Conservation (phyloP, 2,113 vertebrate species). For the Mormyrus lacerda region DNA sequence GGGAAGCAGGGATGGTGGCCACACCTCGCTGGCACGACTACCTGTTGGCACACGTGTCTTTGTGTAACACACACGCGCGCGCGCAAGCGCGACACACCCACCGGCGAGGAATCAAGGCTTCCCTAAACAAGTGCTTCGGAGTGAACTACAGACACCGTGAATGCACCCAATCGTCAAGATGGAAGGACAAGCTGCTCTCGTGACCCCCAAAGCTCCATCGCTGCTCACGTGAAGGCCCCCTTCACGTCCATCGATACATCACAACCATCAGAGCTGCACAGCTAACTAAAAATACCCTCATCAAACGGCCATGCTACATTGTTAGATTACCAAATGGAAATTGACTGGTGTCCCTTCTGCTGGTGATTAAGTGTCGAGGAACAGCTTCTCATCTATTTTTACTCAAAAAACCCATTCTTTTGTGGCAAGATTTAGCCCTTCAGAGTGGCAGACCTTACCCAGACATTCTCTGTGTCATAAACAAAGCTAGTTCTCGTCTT, state of each 20-base stretch:
- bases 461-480: slow-evolving; percentile 15
- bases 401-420: neutral
- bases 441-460: slow-evolving; percentile 21
- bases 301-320: neutral
- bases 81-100: slow-evolving; percentile 21
- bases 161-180: too few species aligned
- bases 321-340: neutral
- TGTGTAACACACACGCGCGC: neutral
- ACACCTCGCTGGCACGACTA: neutral
- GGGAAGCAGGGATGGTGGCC: neutral
- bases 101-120: slow-evolving; percentile 5
- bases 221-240: neutral
- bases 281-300: neutral
- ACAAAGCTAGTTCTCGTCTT: slow-evolving; percentile 22
- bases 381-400: slow-evolving; percentile 9
- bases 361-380: neutral
- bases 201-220: neutral
- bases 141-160: neutral
- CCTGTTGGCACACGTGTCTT: neutral
- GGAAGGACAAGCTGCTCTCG: neutral
- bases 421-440: slow-evolving; percentile 14
- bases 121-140: neutral
- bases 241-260: neutral
- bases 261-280: neutral
- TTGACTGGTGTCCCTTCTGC: neutral